These are phyloP conservation scores for Papilio protenor DNA, from an alignment of 2,888 invertebrate genomes.

Conservation along the genomic window DNA sequence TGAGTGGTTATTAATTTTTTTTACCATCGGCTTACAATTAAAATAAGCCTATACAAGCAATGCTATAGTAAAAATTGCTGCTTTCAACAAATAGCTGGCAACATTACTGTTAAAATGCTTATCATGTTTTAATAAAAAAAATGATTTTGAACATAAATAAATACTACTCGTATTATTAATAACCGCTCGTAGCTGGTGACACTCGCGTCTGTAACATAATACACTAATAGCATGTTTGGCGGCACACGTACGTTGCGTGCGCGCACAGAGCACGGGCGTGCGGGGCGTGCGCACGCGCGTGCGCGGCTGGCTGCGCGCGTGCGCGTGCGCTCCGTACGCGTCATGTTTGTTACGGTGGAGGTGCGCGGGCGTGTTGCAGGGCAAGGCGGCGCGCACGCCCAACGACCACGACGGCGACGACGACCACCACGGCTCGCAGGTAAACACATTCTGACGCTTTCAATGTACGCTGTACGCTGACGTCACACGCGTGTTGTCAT, in stretches of 20 bases:
- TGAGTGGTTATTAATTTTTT: conserved; percentile 31
- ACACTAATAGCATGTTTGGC: conserved; percentile 39
- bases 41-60: neutral
- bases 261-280: conserved; percentile 22
- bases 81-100: neutral
- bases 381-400: conserved; percentile 75
- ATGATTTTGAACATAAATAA: neutral
- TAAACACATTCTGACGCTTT: conserved; percentile 48
- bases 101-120: neutral
- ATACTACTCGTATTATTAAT: conserved; percentile 16
- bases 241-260: conserved; percentile 25
- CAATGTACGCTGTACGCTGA: neutral
- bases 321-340: conserved; percentile 42
- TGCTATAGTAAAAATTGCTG: neutral
- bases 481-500: conserved; percentile 6
- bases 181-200: conserved; percentile 25
- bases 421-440: conserved; percentile 60
- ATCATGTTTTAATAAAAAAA: neutral
- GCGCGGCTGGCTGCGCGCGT: conserved; percentile 36
- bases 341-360: conserved; percentile 66
- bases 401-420: conserved; percentile 69
- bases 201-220: conserved; percentile 17
- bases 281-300: conserved; percentile 12
- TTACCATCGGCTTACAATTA: neutral
- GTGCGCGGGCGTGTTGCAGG: conserved; percentile 76